These are phyloP conservation scores for Plecturocebus donacophilus DNA, from an alignment of 2,113 vertebrate genomes.

Conservation along the genomic window DNA sequence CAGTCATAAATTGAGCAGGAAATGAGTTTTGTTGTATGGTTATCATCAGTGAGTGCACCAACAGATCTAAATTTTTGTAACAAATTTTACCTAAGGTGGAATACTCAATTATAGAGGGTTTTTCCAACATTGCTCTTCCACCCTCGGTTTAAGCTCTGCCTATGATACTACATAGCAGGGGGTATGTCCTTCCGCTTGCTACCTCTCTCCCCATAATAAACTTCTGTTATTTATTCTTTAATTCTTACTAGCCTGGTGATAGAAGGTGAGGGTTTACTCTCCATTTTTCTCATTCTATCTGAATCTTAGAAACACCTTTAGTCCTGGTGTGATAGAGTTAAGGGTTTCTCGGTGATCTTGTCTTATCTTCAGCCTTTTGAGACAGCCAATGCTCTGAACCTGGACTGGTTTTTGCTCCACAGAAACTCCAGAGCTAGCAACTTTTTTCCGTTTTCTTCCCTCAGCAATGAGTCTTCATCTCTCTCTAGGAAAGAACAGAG, in stretches of 20 bases:
- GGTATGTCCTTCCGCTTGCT: neutral
- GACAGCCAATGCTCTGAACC: neutral
- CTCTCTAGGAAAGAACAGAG: neutral
- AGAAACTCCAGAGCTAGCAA: neutral
- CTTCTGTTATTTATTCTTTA: neutral
- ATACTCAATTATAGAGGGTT: neutral
- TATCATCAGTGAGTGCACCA: neutral
- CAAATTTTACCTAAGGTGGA: no score
- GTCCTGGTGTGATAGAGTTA: neutral
- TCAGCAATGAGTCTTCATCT: neutral
- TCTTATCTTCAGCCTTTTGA: neutral
- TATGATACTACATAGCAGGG: neutral
- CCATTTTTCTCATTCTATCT: neutral
- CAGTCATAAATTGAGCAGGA: neutral
- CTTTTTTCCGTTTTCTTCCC: neutral
- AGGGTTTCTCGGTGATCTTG: neutral
- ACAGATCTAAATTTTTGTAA: neutral
- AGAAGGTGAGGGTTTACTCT: neutral
- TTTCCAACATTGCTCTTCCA: neutral
- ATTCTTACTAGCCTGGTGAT: neutral
- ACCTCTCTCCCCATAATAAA: neutral
- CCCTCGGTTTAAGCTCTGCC: neutral
- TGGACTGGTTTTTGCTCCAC: neutral
- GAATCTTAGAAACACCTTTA: neutral
- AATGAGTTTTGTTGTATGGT: neutral